Conservation (phyloP, 2,113 vertebrate species). For the Antidorcas marsupialis region DNA sequence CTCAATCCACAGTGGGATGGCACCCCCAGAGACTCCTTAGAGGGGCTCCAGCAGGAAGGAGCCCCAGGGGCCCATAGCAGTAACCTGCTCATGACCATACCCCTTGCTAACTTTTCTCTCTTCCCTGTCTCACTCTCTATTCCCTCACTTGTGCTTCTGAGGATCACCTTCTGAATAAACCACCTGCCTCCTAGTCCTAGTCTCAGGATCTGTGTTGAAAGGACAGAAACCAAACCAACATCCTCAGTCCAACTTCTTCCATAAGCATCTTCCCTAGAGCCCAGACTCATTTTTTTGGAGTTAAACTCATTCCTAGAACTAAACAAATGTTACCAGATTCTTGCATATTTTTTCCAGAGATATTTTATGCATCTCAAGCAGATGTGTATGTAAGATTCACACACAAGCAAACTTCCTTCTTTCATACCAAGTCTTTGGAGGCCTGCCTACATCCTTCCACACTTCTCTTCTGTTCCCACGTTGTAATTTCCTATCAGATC, state of each 20-base stretch:
- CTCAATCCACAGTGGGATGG: too few species aligned
- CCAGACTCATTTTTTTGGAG: not conserved
- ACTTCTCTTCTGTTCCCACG: not conserved
- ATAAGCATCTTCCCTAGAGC: not conserved
- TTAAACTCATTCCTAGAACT: not conserved
- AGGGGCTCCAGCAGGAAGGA: not conserved
- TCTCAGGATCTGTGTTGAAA: not conserved
- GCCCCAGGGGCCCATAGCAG: not conserved
- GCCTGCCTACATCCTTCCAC: not conserved
- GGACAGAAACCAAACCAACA: not conserved
- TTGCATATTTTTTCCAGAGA: not conserved
- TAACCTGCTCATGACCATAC: not conserved
- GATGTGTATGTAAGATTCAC: not conserved
- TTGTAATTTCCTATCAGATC: not conserved
- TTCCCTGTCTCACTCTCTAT: not conserved
- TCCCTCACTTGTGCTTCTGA: not conserved
- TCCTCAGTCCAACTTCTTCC: not conserved
- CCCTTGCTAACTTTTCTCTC: not conserved
- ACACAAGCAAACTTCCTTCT: not conserved
- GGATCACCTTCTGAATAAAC: not conserved
- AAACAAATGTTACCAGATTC: not conserved
- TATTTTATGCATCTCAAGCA: not conserved
- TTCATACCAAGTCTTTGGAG: not conserved
- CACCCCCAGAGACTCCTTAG: not conserved
- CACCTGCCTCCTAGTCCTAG: not conserved